Evolutionary conservation across 2,113 vertebrate genomes (phyloP), one percentile per base, ranked within the genome.

Genomic region (Pyrgilauda ruficollis): DNA sequence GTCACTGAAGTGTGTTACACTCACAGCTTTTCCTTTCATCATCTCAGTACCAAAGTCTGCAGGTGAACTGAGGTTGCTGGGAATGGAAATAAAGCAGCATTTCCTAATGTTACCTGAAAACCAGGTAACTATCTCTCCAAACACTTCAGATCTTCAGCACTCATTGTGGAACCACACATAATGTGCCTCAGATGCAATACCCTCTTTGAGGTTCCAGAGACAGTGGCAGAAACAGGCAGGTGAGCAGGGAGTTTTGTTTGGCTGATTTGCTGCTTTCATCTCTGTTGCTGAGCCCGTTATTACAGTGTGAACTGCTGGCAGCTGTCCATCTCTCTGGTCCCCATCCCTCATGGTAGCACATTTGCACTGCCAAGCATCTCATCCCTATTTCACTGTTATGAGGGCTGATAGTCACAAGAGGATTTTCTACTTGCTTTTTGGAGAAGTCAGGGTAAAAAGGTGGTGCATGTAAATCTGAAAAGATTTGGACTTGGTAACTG

Each of bases 11-110:
- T 81, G 41, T 83, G 77, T 56, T 81, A 49, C 3, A 6, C 28
- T 95, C 28, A 31, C 73, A 84, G 87, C 43, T 91, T 93, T 91
- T 80, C 35, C 70, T 96, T 89, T 92, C 87, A 35, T 52, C 53
- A 59, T 84, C 30, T 90, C 46, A 53, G 72, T 47, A 81, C 50
- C 39, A 17, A 31, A 88, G 79, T 15, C 69, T 81, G 47, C 10
- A 49, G n/a, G 21, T 85, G 59, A 70, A 33, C 20, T 27, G 24
- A 80, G 13, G 49, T 33, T 76, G 14, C 70, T 31, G 59, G 11
- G 52, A 81, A 84, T 33, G 20, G 56, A 76, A 94, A 75, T 53
- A 39, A 58, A 76, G n/a, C 44, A 75, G 16, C 23, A 66, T 81
- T 89, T 79, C 41, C 49, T 63, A 50, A 69, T 13, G 9, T 31